Percentiles rank a stretch among this genome's conserved stretches.
These are phyloP conservation scores for Capricornis sumatraensis DNA, from an alignment of 2,113 vertebrate species.

Conservation along the genomic window DNA sequence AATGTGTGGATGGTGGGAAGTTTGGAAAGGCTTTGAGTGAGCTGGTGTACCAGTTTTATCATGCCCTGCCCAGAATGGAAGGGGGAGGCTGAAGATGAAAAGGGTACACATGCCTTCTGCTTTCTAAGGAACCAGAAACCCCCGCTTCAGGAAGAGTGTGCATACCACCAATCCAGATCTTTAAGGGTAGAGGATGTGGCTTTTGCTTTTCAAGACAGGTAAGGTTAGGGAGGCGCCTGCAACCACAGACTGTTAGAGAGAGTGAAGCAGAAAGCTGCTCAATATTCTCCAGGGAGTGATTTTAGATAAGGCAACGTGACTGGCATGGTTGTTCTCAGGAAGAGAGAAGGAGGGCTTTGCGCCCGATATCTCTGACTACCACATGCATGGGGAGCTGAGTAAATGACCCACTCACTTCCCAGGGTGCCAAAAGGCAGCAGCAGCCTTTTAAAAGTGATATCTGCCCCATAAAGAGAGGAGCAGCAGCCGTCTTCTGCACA, in stretches of 20 bases:
- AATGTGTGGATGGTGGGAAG: conserved; percentile 78
- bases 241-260: background rate
- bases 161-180: rapidly evolving
- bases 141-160: rapidly evolving
- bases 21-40: conserved; percentile 71
- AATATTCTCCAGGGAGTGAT: background rate
- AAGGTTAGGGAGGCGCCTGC: background rate
- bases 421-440: background rate
- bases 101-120: background rate
- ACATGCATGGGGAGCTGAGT: background rate
- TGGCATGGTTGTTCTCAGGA: background rate
- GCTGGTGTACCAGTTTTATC: conserved; percentile 39
- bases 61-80: background rate
- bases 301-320: background rate
- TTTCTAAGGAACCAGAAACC: background rate
- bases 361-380: background rate
- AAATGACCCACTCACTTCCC: background rate
- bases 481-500: background rate
- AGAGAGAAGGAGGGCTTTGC: background rate
- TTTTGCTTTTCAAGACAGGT: conserved; percentile 31
- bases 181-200: background rate
- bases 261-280: background rate
- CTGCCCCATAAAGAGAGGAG: background rate
- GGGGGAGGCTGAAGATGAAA: background rate
- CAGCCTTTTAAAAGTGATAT: conserved; percentile 20